Evolutionary conservation across 1,140 invertebrate genomes (phyloP).

Genomic region (Argopecten irradians): DNA sequence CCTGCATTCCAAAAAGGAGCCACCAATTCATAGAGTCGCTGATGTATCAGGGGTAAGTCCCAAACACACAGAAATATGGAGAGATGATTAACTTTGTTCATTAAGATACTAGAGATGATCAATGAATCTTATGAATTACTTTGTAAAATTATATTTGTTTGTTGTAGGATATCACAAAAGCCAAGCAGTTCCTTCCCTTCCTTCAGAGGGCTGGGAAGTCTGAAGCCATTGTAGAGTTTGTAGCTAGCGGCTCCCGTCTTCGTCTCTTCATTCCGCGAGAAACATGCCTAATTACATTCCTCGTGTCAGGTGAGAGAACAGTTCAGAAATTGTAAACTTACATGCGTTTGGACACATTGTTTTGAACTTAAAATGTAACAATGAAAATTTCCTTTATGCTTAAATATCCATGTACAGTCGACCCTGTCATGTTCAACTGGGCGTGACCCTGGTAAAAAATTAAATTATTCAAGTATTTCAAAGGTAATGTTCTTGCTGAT

Average conservation of each 20-base stretch:
- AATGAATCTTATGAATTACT: neutral
- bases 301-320: slow-evolving; percentile 83
- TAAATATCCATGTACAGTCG: too few relatives aligned
- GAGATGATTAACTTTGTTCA: neutral
- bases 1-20: slow-evolving; percentile 77
- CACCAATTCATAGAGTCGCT: slow-evolving; percentile 88
- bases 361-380: neutral
- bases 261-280: slow-evolving; percentile 96
- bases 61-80: neutral
- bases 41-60: slow-evolving; percentile 87
- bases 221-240: slow-evolving; percentile 96
- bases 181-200: slow-evolving; percentile 94
- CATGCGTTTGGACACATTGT: slow-evolving; percentile 27
- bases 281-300: slow-evolving; percentile 95
- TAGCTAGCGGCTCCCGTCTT: slow-evolving; percentile 94
- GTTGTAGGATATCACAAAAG: slow-evolving; percentile 80
- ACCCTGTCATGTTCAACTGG: too few relatives aligned
- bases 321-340: neutral
- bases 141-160: neutral
- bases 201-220: slow-evolving; percentile 89
- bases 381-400: neutral
- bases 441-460: too few relatives aligned
- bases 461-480: too few relatives aligned
- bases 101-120: neutral
- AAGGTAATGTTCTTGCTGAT: too few relatives aligned